phyloP scores from a whole-genome alignment of 1,140 invertebrate species.

The Euglossa dilemma region DNA sequence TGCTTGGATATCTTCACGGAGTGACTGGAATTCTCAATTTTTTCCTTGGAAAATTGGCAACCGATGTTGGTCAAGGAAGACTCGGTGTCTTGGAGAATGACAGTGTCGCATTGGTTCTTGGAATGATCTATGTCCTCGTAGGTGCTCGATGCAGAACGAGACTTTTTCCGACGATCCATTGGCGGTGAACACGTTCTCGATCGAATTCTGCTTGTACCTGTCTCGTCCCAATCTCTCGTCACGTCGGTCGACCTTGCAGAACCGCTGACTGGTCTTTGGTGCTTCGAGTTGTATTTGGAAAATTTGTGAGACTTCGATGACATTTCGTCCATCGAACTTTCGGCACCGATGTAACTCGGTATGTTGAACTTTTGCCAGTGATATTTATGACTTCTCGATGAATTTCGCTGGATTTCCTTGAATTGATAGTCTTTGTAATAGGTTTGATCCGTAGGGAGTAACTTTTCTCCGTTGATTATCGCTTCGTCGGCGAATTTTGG shows the following conservation, averaged over 20 bases:
- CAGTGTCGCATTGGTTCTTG: background rate
- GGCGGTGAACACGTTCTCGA: constrained; percentile 15
- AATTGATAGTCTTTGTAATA: background rate
- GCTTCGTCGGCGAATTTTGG: background rate
- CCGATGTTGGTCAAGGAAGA: background rate
- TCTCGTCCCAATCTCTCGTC: background rate
- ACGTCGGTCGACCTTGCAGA: background rate
- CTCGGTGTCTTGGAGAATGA: background rate
- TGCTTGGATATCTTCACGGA: background rate
- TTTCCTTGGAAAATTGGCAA: background rate
- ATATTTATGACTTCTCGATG: background rate
- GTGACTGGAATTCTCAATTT: background rate
- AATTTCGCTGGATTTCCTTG: background rate
- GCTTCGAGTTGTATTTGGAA: background rate
- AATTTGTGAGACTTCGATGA: background rate
- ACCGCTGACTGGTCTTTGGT: background rate
- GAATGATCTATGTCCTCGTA: background rate
- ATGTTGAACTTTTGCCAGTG: background rate
- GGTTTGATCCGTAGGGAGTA: background rate
- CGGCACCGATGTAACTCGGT: background rate
- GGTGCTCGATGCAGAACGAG: background rate
- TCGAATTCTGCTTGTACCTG: background rate
- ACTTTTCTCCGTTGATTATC: background rate
- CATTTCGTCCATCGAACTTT: background rate
- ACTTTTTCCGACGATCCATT: background rate